Base-by-base conservation (phyloP, 2,797 vertebrate species). In the Microhierax caerulescens region DNA sequence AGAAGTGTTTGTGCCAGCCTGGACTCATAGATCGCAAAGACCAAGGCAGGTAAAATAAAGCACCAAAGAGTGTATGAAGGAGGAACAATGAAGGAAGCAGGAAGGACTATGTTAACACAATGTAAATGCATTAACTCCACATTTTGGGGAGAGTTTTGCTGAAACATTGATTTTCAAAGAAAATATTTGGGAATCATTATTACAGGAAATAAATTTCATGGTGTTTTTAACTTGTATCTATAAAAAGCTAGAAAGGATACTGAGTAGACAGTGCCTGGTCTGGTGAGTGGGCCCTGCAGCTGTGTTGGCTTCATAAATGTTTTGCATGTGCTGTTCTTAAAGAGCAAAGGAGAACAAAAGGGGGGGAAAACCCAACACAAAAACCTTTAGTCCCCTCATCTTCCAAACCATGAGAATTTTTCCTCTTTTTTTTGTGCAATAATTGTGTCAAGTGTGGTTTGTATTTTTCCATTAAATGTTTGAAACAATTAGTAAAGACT, bases 181-280 rank as follows among this genome's bases (percentile, higher is more conserved):
- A 96, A 97, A 96, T 97, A 97, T 97, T 98, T 94, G 97, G 94
- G 95, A 96, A 96, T 96, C 54, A 84, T 96, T 95, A 79, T 92
- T 97, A 94, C 95, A 97, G 95, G 95, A 98, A 97, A 95, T 95
- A 93, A 81, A 98, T 97, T 98, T 98, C 85, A 94, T 87, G 94
- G 90, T 91, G 53, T 94, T 94, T 97, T 96, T 80, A 95, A 96
- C 87, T 85, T 95, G 90, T 97, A 93, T 96, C 97, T 98, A 96
- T 98, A 98, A 98, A 98, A 98, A 98, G 83, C 97, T 94, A 90
- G 78, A 96, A 97, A 95, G 93, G 96, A 98, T 97, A 96, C 93
- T 57, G 93, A 72, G 88, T 95, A 97, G 97, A 97, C 97, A 97
- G 86, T 77, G 15, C 94, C 94, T 96, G 96, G 88, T 94, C 63